phyloP scores from a whole-genome alignment of 1,140 invertebrate species.

The Pissodes strobi region DNA sequence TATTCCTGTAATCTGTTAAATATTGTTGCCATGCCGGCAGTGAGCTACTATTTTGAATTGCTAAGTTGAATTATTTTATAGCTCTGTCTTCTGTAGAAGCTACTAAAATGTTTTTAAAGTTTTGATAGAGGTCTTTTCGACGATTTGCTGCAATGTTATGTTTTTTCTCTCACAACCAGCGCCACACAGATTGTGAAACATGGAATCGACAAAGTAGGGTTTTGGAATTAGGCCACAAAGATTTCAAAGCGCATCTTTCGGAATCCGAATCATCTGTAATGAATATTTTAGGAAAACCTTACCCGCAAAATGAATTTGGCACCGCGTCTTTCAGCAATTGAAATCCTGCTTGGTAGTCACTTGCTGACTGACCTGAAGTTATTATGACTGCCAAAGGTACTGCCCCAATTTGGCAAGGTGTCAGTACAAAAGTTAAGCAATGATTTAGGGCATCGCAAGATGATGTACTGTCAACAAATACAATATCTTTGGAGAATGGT shows the following conservation, averaged over 20 bases:
- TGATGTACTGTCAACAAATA: not conserved
- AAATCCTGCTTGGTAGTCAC: not conserved
- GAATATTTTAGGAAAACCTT: not conserved
- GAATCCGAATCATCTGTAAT: too few species aligned
- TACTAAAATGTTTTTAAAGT: too few species aligned
- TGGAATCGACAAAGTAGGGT: constrained; percentile 10
- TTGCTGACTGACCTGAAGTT: not conserved
- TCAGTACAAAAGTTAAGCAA: not conserved
- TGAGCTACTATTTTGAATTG: too few species aligned
- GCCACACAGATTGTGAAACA: not conserved
- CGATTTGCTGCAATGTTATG: not conserved
- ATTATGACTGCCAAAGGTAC: not conserved
- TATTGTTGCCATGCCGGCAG: too few species aligned
- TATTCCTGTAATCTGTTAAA: constrained; percentile 23
- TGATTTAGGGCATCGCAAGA: not conserved
- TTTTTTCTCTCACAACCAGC: constrained; percentile 5
- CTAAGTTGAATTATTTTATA: too few species aligned
- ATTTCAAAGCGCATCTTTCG: constrained; percentile 6
- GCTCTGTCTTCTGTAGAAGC: too few species aligned
- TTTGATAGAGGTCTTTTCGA: too few species aligned
- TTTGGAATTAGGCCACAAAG: not conserved
- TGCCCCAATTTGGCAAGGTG: not conserved
- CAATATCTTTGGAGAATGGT: not conserved
- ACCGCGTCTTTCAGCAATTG: not conserved
- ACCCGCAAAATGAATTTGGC: not conserved